Conservation (phyloP, 2,113 vertebrate species). For the Silurus meridionalis region DNA sequence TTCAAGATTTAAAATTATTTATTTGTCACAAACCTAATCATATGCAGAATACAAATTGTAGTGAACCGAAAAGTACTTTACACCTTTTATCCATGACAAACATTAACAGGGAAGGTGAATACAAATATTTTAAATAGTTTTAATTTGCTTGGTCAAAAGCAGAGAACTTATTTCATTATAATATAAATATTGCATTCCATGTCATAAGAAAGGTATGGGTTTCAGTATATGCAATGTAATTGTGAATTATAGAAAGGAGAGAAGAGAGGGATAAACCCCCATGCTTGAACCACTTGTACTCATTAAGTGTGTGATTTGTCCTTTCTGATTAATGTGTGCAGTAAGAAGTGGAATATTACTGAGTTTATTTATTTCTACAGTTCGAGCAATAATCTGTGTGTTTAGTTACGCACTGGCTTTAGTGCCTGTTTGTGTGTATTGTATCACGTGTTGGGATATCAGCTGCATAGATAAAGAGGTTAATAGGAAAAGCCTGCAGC, state of each 20-base stretch:
- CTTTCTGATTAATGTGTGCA: conserved; percentile 21
- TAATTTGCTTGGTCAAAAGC: background rate
- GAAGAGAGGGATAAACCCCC: background rate
- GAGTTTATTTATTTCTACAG: conserved; percentile 26
- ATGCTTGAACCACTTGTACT: background rate
- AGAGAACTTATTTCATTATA: background rate
- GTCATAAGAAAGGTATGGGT: background rate
- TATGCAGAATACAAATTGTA: too few species aligned
- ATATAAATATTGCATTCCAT: background rate
- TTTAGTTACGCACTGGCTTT: background rate
- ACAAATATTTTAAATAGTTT: background rate
- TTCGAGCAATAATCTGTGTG: background rate
- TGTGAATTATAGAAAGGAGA: background rate
- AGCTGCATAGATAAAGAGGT: background rate
- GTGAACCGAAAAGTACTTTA: too few species aligned
- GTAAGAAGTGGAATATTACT: background rate
- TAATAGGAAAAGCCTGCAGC: background rate
- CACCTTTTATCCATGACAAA: background rate
- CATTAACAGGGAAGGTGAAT: background rate
- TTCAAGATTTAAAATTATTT: too few species aligned
- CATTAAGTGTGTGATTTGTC: background rate
- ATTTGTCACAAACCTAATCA: too few species aligned
- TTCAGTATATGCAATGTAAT: background rate
- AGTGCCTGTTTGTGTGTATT: background rate
- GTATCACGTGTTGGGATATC: background rate